Evolutionary conservation across 2,888 invertebrate genomes (phyloP), one percentile per base, ranked within the genome.

Genomic region (Agriopis aurantiaria): DNA sequence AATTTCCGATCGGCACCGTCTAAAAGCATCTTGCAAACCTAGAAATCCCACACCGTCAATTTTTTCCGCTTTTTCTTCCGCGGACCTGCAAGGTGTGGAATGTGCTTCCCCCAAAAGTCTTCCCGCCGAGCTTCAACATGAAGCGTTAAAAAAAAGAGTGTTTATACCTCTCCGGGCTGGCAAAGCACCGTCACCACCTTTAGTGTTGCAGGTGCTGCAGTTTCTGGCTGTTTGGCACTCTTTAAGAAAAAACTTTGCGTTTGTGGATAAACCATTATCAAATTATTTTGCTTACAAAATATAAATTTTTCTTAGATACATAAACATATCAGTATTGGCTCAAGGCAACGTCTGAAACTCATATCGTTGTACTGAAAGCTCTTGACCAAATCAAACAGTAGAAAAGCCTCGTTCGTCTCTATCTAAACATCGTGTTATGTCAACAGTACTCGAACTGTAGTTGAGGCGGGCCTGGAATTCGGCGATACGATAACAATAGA

Each of bases 361-460:
- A 49, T 65, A 51, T 12, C 40, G 43, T 72, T 73, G 67, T 77
- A 82, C 80, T 11, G 45, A 59, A 66, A 79, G 72, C 82, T 80
- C 82, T 82, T 84, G 82, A 82, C 82, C 83, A 80, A 81, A 83
- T 81, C 84, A 87, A 86, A 87, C 82, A 84, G 83, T 80, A 77
- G 79, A 82, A 82, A 85, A 83, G 80, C 80, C 78, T 82, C 84
- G 82, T 82, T 62, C 80, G 80, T 85, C 85, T 88, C 87, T 88
- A 88, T 88, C 89, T 88, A 91, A 91, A 89, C 90, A 91, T 89
- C 86, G 89, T 83, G 90, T 88, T 90, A 89, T 91, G 91, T 92
- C 93, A 91, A 91, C 88, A 88, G 85, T 86, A 88, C 89, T 92
- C 87, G 86, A 88, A 88, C 89, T 91, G 91, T 90, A 89, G 90